A percentile compares a stretch with the other conserved stretches of the same genome.
These are phyloP conservation scores for Samia ricini DNA, from an alignment of 1,140 invertebrate genomes.

Conservation along the genomic window DNA sequence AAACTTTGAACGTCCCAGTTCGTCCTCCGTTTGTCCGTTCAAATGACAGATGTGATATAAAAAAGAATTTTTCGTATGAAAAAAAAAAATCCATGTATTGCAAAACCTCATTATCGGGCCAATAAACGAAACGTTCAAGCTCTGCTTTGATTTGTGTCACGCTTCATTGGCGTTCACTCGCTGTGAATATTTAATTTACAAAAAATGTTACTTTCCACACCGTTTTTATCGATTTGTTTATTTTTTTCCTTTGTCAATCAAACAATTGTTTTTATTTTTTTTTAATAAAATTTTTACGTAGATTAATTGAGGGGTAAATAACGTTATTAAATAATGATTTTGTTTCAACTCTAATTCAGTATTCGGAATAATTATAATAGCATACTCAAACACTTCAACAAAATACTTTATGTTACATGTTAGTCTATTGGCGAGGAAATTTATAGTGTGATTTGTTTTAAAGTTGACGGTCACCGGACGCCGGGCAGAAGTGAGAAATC, in stretches of 20 bases:
- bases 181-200: constrained; percentile 11
- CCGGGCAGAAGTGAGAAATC: no score
- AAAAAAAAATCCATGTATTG: neutral
- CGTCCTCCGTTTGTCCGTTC: no score
- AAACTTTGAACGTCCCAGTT: no score
- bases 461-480: no score
- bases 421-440: no score
- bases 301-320: neutral
- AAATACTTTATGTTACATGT: no score
- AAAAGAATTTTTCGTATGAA: neutral
- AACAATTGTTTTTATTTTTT: neutral
- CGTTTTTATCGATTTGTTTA: neutral
- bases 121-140: neutral
- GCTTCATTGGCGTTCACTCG: constrained; percentile 1
- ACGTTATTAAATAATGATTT: neutral
- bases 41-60: neutral
- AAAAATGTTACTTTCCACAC: neutral
- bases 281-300: neutral
- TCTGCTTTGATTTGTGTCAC: constrained; percentile 6
- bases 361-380: no score
- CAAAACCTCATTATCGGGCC: neutral
- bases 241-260: constrained; percentile 4
- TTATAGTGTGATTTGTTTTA: no score
- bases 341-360: neutral
- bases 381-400: no score